Percentiles rank a stretch among this genome's conserved stretches.
phyloP scores from a whole-genome alignment of 2,888 invertebrate species.

The Agelastica alni region DNA sequence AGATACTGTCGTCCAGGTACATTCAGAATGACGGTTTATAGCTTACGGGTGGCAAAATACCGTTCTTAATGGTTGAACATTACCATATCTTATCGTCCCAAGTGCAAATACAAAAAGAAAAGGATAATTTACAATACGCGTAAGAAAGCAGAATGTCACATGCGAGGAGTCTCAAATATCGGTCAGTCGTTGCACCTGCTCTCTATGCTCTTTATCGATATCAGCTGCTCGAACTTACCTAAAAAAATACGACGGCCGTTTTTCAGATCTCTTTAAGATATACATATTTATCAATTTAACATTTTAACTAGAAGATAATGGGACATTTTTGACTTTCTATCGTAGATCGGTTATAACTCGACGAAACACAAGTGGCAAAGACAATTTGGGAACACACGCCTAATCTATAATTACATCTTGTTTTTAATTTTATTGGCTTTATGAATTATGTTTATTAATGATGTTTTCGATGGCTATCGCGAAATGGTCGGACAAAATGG shows the following conservation, averaged over 20 bases:
- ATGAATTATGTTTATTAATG: constrained; percentile 22
- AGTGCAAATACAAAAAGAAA: constrained; percentile 18
- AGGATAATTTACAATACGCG: constrained; percentile 23
- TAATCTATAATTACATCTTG: constrained; percentile 26
- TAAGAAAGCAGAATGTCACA: constrained; percentile 27
- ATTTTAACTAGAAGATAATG: constrained; percentile 23
- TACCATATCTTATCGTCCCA: constrained; percentile 16
- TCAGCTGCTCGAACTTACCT: constrained; percentile 24
- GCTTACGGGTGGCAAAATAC: constrained; percentile 9
- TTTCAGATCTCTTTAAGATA: constrained; percentile 23
- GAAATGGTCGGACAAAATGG: constrained; percentile 1
- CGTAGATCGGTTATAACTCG: constrained; percentile 6
- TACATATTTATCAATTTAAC: constrained; percentile 21
- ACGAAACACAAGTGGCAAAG: constrained; percentile 21
- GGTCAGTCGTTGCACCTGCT: constrained; percentile 29
- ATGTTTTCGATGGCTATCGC: constrained; percentile 17
- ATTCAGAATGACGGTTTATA: neutral
- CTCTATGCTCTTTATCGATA: constrained; percentile 8
- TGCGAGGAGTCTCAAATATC: constrained; percentile 27
- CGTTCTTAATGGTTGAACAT: constrained; percentile 15
- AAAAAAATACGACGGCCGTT: constrained; percentile 19
- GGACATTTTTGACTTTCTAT: constrained; percentile 21
- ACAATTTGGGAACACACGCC: constrained; percentile 18
- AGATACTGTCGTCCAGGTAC: neutral
- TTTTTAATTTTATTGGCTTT: constrained; percentile 22